Conservation (phyloP, 2,888 invertebrate species). For the Neoscelio sp. region DNA sequence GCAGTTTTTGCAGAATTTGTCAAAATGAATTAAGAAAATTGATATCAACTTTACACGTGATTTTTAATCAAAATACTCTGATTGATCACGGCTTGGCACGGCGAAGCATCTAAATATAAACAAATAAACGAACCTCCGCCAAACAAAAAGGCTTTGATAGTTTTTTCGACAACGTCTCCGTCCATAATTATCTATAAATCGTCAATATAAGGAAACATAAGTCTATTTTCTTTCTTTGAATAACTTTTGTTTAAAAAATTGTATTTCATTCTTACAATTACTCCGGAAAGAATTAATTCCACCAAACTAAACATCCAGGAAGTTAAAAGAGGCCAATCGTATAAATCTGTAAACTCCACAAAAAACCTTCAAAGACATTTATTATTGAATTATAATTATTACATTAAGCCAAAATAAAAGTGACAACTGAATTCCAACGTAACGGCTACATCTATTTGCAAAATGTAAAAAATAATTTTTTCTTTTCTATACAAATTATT, state of each 20-base stretch:
- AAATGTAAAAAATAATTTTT: no score
- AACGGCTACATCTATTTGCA: no score
- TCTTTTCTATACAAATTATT: no score
- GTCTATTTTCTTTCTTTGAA: not conserved
- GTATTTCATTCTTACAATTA: conserved; percentile 33
- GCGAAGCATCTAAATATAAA: conserved; percentile 13
- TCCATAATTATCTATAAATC: conserved; percentile 22
- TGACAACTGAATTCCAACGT: no score
- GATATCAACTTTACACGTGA: not conserved
- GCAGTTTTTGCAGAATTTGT: no score
- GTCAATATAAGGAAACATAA: not conserved
- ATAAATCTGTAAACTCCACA: conserved; percentile 5
- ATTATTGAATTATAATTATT: no score
- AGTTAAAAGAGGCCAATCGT: conserved; percentile 39
- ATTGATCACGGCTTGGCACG: conserved; percentile 16
- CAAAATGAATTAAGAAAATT: no score
- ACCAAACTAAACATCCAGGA: conserved; percentile 41
- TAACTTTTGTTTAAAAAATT: not conserved
- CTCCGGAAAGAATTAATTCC: conserved; percentile 48
- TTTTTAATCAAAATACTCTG: conserved; percentile 9
- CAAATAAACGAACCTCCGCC: conserved; percentile 28
- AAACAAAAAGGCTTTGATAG: conserved; percentile 15
- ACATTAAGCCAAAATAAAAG: no score
- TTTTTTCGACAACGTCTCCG: not conserved
- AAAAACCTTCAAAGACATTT: conserved; percentile 33